Base-by-base conservation (phyloP, 2,797 vertebrate species). In the Semaprochilodus insignis region DNA sequence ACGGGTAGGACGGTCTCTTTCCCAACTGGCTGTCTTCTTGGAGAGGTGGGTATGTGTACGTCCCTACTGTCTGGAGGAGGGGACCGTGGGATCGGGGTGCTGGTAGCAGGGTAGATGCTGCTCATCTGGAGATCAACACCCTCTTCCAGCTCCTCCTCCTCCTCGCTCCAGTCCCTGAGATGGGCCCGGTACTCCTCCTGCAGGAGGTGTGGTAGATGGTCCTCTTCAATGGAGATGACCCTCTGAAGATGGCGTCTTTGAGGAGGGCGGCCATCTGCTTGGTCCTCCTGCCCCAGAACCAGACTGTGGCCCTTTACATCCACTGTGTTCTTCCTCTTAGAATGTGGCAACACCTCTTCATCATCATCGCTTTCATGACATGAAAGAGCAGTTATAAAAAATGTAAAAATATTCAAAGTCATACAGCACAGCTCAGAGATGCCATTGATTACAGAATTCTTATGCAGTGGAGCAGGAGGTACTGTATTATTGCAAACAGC, bases 211-310 rank as follows among this genome's bases (percentile, higher is more conserved):
- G 97, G 97, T 19, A 98, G 90, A 79, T 92, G 97, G 90, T 99
- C 97, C 87, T 99, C 97, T 88, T 99, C 97, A 19, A 99, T 97
- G 80, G 97, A 99, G 90, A 99, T 97, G 92, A 99, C 96, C 89
- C 97, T 96, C 87, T 90, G 95, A n/a, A 99, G 91, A 1, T 86
- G 90, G 0, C 51, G 87, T 60, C 82, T 84, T 74, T 83, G 69
- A 48, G 74, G 57, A 21, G 16, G 36, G 0, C 14, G 82, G 10
- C 51, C 85, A 54, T 69, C 85, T 8, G 74, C 0, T 66, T 75
- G 84, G 4, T 63, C 66, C 16, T 92, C 92, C 16, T 87, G 60
- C n/a, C 83, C 67, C 14, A 75, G 80, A n/a, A 82, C 55, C 16
- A 79, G 81, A 16, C 31, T 34, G 0, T 74, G 81, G 1, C 87